Conservation (phyloP, 2,888 invertebrate species). For the Drosophila ezoana region DNA sequence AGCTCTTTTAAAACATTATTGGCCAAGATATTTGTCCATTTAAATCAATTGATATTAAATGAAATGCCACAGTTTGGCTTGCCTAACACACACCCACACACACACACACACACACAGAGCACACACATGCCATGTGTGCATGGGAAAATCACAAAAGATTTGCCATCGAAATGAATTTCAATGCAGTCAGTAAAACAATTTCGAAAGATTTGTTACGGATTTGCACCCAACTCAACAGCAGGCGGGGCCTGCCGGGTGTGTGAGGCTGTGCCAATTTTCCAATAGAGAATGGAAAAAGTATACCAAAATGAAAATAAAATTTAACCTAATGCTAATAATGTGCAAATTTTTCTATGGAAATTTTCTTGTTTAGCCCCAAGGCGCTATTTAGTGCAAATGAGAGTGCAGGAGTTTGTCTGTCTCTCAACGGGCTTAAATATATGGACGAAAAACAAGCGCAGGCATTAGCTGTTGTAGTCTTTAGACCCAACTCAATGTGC, state of each 20-base stretch:
- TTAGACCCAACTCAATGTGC: not conserved
- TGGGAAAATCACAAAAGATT: slow-evolving; percentile 54
- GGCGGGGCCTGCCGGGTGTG: not conserved
- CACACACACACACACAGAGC: not conserved
- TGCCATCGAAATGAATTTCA: slow-evolving; percentile 65
- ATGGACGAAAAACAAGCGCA: slow-evolving; percentile 30
- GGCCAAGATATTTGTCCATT: slow-evolving; percentile 34
- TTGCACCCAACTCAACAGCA: slow-evolving; percentile 61
- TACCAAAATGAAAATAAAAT: slow-evolving; percentile 57
- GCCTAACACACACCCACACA: slow-evolving; percentile 1
- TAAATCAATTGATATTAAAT: slow-evolving; percentile 44
- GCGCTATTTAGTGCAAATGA: slow-evolving; percentile 53
- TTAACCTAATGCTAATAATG: slow-evolving; percentile 69
- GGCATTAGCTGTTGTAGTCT: slow-evolving; percentile 35
- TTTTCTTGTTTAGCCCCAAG: slow-evolving; percentile 38
- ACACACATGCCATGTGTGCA: slow-evolving; percentile 21
- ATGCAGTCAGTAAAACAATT: slow-evolving; percentile 69
- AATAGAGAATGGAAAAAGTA: slow-evolving; percentile 4
- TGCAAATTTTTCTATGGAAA: slow-evolving; percentile 56
- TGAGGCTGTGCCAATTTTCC: slow-evolving; percentile 6
- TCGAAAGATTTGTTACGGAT: slow-evolving; percentile 68
- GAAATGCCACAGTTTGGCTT: slow-evolving; percentile 29
- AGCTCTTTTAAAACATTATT: slow-evolving; percentile 15
- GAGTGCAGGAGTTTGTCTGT: slow-evolving; percentile 6
- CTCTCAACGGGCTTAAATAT: slow-evolving; percentile 36